Percentiles rank a stretch among this genome's conserved stretches.
These are phyloP conservation scores for Drosophila monieri DNA, from an alignment of 2,888 invertebrate species.

Conservation along the genomic window DNA sequence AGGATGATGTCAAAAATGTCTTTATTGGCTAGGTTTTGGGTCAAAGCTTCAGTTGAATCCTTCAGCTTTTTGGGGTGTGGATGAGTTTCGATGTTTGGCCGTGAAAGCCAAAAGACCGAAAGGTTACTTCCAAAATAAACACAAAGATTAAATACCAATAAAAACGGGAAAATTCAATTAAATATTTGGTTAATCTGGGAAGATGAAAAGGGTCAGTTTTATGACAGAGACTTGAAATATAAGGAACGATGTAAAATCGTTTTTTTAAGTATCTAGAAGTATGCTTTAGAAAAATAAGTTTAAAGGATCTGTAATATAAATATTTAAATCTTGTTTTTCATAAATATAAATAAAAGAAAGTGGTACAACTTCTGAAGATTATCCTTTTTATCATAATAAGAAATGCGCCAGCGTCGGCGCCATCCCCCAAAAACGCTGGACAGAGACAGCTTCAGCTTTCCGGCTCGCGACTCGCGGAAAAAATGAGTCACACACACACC, in stretches of 20 bases:
- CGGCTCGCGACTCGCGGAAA: constrained; percentile 64
- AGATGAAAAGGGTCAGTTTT: constrained; percentile 35
- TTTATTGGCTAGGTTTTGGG: constrained; percentile 59
- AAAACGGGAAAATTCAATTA: constrained; percentile 72
- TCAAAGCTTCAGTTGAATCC: constrained; percentile 50
- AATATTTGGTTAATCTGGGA: constrained; percentile 70
- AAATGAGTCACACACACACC: constrained; percentile 36
- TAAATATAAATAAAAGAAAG: constrained; percentile 35
- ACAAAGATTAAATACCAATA: constrained; percentile 52
- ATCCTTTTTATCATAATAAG: constrained; percentile 81
- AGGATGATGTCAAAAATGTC: constrained; percentile 47
- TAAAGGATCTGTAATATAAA: too few relatives aligned
- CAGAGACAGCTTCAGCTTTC: constrained; percentile 72
- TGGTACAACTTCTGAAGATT: constrained; percentile 53
- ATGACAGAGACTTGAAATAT: too few relatives aligned
- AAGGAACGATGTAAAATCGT: too few relatives aligned
- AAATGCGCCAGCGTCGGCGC: constrained; percentile 73
- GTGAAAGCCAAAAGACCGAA: constrained; percentile 50
- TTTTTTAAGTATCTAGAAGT: too few relatives aligned
- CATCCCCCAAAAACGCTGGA: constrained; percentile 62
- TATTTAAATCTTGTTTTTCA: neutral
- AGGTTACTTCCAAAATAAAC: constrained; percentile 76
- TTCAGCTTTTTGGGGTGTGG: constrained; percentile 1
- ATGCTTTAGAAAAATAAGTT: too few relatives aligned
- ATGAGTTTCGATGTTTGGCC: constrained; percentile 13